Conservation (phyloP, 2,113 vertebrate genomes). For the Crotalus horridus region DNA sequence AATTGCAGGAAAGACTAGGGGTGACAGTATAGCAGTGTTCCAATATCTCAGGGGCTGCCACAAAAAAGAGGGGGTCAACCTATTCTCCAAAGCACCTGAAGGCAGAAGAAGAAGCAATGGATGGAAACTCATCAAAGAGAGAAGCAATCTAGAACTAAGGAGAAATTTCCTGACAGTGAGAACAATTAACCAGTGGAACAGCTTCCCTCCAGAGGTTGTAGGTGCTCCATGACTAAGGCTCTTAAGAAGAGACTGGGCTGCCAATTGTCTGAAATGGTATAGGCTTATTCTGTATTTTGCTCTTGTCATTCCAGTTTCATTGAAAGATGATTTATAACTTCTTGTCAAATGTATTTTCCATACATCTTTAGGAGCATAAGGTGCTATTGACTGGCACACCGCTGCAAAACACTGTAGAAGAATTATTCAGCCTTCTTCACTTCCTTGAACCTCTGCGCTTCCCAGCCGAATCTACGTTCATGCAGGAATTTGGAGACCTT, state of each 20-base stretch:
- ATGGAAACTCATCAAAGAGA: no score
- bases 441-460: conserved; percentile 93
- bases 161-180: no score
- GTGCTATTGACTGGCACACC: conserved; percentile 95
- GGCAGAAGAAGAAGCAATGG: neutral
- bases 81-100: neutral
- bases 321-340: neutral
- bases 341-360: neutral
- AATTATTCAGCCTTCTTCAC: conserved; percentile 95
- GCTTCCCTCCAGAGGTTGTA: no score
- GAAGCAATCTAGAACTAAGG: no score
- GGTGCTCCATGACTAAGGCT: no score
- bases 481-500: conserved; percentile 97
- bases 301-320: neutral
- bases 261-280: no score
- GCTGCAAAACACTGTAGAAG: conserved; percentile 97
- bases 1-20: neutral
- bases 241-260: no score
- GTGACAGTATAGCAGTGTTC: neutral
- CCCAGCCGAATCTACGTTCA: conserved; percentile 92
- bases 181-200: no score
- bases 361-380: conserved; percentile 85
- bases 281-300: neutral
- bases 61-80: neutral
- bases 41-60: neutral